Base-by-base conservation (phyloP, 2,113 vertebrate genomes). In the Hyaena hyaena region DNA sequence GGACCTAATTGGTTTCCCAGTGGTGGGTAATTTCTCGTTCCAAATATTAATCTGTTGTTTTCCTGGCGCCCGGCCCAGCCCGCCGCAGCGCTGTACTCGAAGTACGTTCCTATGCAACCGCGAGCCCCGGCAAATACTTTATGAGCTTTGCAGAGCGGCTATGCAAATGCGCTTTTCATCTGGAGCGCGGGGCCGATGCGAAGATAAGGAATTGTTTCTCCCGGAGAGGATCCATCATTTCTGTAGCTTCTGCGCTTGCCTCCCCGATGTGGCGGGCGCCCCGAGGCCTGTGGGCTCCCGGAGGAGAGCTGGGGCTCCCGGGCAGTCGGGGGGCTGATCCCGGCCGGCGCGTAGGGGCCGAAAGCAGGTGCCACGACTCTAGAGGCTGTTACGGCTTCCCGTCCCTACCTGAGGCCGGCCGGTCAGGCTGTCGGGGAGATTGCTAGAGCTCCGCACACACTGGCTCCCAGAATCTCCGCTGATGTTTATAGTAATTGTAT, bases 1-100 rank as follows among this genome's bases (percentile, higher is more conserved):
- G 97, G 97, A 48, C 94, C 97, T 97, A 98, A 98, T 98, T 95
- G 89, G 74, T 76, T 98, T 98, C 97, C 96, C 97, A 97, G 95
- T 88, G 97, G 97, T 82, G 86, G 98, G 90, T 98, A 90, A 97
- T 98, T 98, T 98, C 96, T 98, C 74, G 15, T 98, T 97, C 90
- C 97, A 90, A 96, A 97, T 97, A 98, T 97, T 93, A 98, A 94
- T 66, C 66, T 81, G 66, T 65, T 95, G 77, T 92, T 85, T 98
- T 98, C 95, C 96, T 81, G 93, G 97, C 96, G 6, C 55, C 48
- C 5, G 0, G 97, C 97, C 98, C 76, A 23, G 95, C 92, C 76
- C 21, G 24, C 71, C 3, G 10, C 43, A 15, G 58, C 19, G 33
- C 95, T 83, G 73, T 84, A 65, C 92, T 28, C 55, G n/a, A 33